A percentile compares a stretch with the other conserved stretches of the same genome.
These are phyloP conservation scores for Phycodurus eques DNA, from an alignment of 2,113 vertebrate species.

Conservation along the genomic window DNA sequence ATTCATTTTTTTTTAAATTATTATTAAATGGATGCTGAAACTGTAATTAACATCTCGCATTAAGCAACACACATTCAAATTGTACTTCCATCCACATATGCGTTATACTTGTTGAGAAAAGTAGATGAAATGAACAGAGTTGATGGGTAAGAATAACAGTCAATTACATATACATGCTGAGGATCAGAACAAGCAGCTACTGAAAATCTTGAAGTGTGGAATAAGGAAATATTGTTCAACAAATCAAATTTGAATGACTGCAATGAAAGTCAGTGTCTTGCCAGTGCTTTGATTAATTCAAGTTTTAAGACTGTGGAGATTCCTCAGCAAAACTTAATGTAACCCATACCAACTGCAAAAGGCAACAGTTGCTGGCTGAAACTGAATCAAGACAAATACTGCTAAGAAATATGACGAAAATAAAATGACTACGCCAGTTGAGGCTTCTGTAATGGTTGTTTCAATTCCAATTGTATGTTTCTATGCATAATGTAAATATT, in stretches of 20 bases:
- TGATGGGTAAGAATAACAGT: no score
- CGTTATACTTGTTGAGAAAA: no score
- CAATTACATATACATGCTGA: no score
- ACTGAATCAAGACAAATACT: conserved; percentile 35
- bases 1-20: background rate
- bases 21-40: background rate
- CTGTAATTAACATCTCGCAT: background rate
- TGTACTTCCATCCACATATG: background rate
- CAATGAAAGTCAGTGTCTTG: conserved; percentile 3
- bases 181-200: no score
- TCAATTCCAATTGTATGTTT: background rate
- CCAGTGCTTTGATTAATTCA: conserved; percentile 19
- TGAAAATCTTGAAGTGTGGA: background rate
- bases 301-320: background rate
- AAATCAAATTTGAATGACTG: background rate
- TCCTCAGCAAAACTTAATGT: conserved; percentile 15
- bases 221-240: conserved; percentile 17
- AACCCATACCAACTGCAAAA: conserved; percentile 26
- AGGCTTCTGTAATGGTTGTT: background rate
- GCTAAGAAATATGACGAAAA: conserved; percentile 33
- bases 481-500: conserved; percentile 7
- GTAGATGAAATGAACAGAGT: no score
- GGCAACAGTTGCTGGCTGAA: conserved; percentile 19
- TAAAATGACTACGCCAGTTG: conserved; percentile 8
- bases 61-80: background rate